phyloP scores from a whole-genome alignment of 2,797 vertebrate species.

The Sebastes dallii region DNA sequence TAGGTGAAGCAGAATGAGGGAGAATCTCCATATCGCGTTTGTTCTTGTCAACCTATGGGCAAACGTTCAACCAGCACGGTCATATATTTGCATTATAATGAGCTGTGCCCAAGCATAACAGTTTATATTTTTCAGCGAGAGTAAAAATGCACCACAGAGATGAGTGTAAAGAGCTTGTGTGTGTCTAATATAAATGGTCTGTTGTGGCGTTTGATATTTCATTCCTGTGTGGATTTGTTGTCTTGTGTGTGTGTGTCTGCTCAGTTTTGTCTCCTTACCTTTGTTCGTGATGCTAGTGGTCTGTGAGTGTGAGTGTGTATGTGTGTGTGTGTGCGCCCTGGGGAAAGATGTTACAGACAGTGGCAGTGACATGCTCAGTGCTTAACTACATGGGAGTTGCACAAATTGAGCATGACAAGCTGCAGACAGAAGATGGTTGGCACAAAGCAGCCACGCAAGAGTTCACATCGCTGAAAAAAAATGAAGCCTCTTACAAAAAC shows the following conservation, averaged over 20 bases:
- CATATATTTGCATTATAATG: conserved; percentile 81
- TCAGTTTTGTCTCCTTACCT: conserved; percentile 24
- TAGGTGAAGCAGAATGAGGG: conserved; percentile 65
- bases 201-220: conserved; percentile 27
- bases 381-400: conserved; percentile 52
- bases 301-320: background rate
- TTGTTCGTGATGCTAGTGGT: conserved; percentile 6
- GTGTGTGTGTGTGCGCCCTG: background rate
- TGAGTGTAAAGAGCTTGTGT: conserved; percentile 1
- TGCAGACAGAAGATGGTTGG: conserved; percentile 53
- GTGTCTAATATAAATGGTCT: conserved; percentile 16
- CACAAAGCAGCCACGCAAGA: conserved; percentile 46
- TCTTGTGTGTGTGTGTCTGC: background rate
- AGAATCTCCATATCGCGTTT: conserved; percentile 75
- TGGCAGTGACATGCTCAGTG: conserved; percentile 53
- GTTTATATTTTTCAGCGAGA: conserved; percentile 44
- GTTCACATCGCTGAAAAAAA: conserved; percentile 35
- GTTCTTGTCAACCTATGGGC: conserved; percentile 81
- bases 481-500: conserved; percentile 11
- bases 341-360: conserved; percentile 51
- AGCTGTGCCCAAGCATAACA: conserved; percentile 40
- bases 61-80: conserved; percentile 58
- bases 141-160: conserved; percentile 32
- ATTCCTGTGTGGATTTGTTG: conserved; percentile 24
- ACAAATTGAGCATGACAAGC: conserved; percentile 74